phyloP scores from a whole-genome alignment of 2,888 invertebrate genomes.

The Gastracanthus pulcherrimus region DNA sequence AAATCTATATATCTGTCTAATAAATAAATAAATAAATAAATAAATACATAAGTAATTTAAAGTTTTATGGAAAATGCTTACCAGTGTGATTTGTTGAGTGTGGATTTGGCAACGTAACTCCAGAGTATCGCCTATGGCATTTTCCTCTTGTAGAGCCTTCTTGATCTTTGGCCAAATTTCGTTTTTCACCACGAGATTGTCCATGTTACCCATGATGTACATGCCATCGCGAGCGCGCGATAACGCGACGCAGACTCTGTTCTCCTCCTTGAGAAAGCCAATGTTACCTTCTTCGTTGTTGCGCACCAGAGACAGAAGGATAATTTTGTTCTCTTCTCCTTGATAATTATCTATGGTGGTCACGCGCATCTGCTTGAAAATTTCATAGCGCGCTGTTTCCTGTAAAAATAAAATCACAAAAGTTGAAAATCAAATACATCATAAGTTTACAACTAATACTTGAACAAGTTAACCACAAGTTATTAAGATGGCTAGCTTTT shows the following conservation, averaged over 20 bases:
- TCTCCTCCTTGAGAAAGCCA: constrained; percentile 41
- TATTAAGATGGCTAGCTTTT: no score
- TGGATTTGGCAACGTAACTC: constrained; percentile 21
- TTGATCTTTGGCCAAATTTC: constrained; percentile 36
- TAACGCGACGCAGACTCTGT: constrained; percentile 35
- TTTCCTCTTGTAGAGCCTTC: neutral
- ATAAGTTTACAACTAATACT: no score
- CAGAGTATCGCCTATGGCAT: constrained; percentile 13
- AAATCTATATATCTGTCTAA: no score
- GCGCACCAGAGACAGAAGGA: constrained; percentile 33
- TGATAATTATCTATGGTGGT: constrained; percentile 42
- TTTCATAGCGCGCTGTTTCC: neutral
- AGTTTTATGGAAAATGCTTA: no score
- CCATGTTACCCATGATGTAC: constrained; percentile 39
- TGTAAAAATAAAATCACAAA: neutral
- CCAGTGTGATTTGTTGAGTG: neutral
- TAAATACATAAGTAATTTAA: no score
- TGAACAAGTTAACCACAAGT: no score
- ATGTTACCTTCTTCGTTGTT: constrained; percentile 32
- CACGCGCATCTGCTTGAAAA: neutral
- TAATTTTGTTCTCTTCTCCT: constrained; percentile 36
- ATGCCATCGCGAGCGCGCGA: constrained; percentile 31
- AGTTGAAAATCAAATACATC: no score
- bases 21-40: no score
- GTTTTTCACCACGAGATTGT: constrained; percentile 12